Conservation (phyloP, 2,797 vertebrate genomes). For the Oophaga sylvatica region DNA sequence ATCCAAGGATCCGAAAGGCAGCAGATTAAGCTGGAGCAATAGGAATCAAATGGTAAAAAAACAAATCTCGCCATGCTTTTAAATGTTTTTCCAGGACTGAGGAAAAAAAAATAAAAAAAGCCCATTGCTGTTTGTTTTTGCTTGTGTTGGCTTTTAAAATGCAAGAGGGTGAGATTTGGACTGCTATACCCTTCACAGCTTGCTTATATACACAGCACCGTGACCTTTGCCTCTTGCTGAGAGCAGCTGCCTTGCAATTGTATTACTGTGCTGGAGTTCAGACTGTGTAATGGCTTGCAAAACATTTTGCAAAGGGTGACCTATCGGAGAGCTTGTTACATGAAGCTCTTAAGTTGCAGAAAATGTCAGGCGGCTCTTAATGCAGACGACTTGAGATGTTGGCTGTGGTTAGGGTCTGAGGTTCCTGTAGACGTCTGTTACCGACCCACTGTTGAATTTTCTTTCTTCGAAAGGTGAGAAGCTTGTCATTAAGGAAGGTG, state of each 20-base stretch:
- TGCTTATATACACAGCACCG: slow-evolving; percentile 71
- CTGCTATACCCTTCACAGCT: slow-evolving; percentile 73
- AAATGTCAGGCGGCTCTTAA: slow-evolving; percentile 72
- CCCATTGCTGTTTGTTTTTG: slow-evolving; percentile 69
- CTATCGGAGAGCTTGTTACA: slow-evolving; percentile 67
- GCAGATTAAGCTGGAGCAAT: slow-evolving; percentile 69
- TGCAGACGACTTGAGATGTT: slow-evolving; percentile 24
- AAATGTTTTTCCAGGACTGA: slow-evolving; percentile 71
- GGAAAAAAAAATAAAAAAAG: slow-evolving; percentile 33
- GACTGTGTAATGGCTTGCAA: slow-evolving; percentile 68
- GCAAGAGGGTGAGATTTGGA: slow-evolving; percentile 66
- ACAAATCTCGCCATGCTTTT: slow-evolving; percentile 68
- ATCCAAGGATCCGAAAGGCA: slow-evolving; percentile 69
- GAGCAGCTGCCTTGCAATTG: slow-evolving; percentile 72
- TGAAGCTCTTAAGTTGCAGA: slow-evolving; percentile 65
- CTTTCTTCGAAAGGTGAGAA: slow-evolving; percentile 23
- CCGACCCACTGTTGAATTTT: slow-evolving; percentile 32
- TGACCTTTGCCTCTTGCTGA: slow-evolving; percentile 72
- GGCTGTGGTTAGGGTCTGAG: slow-evolving; percentile 17
- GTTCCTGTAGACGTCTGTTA: slow-evolving; percentile 8
- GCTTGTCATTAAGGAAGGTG: slow-evolving; percentile 29
- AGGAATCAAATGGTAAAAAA: slow-evolving; percentile 71
- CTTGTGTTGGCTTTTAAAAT: slow-evolving; percentile 73
- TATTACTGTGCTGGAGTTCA: slow-evolving; percentile 69
- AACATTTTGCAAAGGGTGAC: slow-evolving; percentile 68